Evolutionary conservation across 2,797 vertebrate species (phyloP).

Genomic region (Okamejei kenojei): DNA sequence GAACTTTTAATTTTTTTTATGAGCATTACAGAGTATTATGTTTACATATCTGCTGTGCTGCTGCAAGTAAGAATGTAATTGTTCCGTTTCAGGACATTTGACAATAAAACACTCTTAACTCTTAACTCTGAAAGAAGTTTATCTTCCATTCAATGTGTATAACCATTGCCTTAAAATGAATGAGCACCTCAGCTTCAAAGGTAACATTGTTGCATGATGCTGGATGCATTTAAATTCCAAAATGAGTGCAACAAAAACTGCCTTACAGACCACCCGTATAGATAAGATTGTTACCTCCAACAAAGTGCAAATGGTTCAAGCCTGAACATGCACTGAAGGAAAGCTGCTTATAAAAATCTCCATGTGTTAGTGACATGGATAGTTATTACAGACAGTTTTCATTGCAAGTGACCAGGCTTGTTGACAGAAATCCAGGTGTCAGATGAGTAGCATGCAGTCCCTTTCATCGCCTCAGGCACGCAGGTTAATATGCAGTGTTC

Average conservation of each 20-base stretch:
- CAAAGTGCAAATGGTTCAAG: constrained; percentile 3
- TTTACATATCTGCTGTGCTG: no score
- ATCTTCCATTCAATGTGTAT: not conserved
- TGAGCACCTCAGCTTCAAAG: not conserved
- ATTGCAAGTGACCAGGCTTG: constrained; percentile 10
- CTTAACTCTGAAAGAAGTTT: not conserved
- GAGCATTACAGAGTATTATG: no score
- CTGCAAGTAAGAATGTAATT: no score
- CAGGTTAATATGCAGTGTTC: not conserved
- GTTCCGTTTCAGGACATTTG: no score
- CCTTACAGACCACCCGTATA: not conserved
- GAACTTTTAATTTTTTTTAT: no score
- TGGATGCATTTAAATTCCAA: not conserved
- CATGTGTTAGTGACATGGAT: not conserved
- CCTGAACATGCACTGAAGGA: constrained; percentile 17
- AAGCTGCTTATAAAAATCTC: not conserved
- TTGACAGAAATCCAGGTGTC: constrained; percentile 1
- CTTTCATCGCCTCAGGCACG: not conserved
- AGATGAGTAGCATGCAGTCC: not conserved
- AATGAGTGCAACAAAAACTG: not conserved
- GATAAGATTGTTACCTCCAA: not conserved
- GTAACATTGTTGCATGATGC: not conserved
- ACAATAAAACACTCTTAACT: no score
- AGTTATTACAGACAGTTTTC: not conserved
- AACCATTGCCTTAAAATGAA: not conserved